A percentile compares a stretch with the other conserved stretches of the same genome.
Conservation (phyloP, 1,140 invertebrate species). For the Rhopalosiphum maidis region DNA sequence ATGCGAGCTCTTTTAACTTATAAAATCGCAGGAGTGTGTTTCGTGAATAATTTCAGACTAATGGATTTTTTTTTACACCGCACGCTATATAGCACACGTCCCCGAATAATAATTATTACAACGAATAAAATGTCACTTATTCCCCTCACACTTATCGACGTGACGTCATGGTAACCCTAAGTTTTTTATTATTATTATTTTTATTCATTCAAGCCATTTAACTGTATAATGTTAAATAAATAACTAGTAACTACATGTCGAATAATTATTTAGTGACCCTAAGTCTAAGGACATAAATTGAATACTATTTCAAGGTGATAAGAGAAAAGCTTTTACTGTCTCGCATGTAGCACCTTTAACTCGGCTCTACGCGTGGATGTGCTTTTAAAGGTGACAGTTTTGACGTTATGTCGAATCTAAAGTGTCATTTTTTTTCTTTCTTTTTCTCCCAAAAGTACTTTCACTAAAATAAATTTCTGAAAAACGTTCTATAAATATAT, state of each 20-base stretch:
- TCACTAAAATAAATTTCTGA: neutral
- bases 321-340: constrained; percentile 39
- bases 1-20: neutral
- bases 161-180: neutral
- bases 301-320: neutral
- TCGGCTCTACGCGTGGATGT: neutral
- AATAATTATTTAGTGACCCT: constrained; percentile 1
- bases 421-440: constrained; percentile 3
- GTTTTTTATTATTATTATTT: neutral
- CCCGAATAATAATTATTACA: neutral
- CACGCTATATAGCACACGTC: neutral
- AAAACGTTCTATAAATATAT: neutral
- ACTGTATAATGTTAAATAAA: neutral
- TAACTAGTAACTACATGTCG: neutral
- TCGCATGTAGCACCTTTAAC: neutral
- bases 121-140: neutral
- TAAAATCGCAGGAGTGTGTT: neutral
- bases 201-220: neutral
- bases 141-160: neutral
- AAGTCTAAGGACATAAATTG: neutral
- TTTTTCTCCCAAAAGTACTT: neutral
- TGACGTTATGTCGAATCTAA: constrained; percentile 18
- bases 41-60: neutral
- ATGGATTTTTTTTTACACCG: neutral
- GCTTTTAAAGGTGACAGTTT: constrained; percentile 43